phyloP scores from a whole-genome alignment of 2,113 vertebrate species.

The Apeltes quadracus region DNA sequence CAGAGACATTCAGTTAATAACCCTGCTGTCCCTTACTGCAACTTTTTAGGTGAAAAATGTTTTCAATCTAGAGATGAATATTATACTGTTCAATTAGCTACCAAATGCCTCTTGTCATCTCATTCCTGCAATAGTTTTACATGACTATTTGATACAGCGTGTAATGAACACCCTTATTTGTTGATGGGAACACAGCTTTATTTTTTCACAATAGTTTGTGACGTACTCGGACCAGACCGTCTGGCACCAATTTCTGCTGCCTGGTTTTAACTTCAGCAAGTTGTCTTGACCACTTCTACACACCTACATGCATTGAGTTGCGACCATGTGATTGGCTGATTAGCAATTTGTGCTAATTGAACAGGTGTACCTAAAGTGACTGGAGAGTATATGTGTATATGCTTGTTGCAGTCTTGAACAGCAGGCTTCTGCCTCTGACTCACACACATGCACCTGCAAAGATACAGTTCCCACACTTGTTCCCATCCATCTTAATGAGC shows the following conservation, averaged over 20 bases:
- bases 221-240: too few species aligned
- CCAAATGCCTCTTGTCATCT: slow-evolving; percentile 4
- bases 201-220: background rate
- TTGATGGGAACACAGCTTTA: background rate
- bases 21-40: slow-evolving; percentile 43
- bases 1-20: slow-evolving; percentile 49
- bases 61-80: slow-evolving; percentile 46
- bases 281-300: too few species aligned
- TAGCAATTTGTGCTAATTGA: too few species aligned
- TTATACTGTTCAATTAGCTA: slow-evolving; percentile 27
- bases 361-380: too few species aligned
- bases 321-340: too few species aligned
- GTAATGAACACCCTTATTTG: background rate
- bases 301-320: too few species aligned
- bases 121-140: background rate
- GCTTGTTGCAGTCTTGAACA: slow-evolving; percentile 12
- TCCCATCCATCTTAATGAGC: slow-evolving; percentile 61
- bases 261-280: too few species aligned
- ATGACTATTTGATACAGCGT: background rate
- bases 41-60: slow-evolving; percentile 50
- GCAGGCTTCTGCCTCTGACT: background rate
- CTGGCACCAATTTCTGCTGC: too few species aligned
- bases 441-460: slow-evolving; percentile 29
- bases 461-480: slow-evolving; percentile 42
- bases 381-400: too few species aligned